A percentile compares a stretch with the other conserved stretches of the same genome.
These are phyloP conservation scores for Trididemnum nubilum DNA, from an alignment of 23 tunicate genomes.

Conservation along the genomic window DNA sequence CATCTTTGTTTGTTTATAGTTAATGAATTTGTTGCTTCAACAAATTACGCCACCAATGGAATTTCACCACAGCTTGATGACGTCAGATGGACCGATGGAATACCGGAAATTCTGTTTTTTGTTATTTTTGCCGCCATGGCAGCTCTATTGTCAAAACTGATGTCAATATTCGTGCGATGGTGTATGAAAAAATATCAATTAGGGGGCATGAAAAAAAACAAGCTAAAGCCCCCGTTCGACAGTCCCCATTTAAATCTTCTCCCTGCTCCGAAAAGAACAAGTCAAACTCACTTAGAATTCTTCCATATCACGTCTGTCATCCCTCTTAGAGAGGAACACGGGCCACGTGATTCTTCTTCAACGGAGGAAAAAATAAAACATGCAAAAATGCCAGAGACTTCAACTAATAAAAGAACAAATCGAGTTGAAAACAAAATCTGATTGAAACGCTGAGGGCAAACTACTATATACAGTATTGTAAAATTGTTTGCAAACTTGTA, in stretches of 20 bases:
- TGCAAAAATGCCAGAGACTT: no score
- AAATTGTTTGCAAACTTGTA: no score
- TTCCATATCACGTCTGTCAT: neutral
- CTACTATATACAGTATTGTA: no score
- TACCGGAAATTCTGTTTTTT: neutral
- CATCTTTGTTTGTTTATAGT: no score
- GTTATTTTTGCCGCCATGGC: neutral
- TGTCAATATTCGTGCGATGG: neutral
- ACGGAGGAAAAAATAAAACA: no score
- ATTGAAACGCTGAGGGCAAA: no score
- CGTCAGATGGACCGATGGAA: neutral
- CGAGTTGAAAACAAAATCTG: no score
- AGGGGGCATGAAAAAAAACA: neutral
- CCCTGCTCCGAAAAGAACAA: neutral
- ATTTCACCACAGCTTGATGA: neutral
- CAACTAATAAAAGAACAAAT: no score
- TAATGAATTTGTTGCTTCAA: no score
- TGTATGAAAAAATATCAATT: neutral
- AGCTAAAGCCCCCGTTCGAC: neutral
- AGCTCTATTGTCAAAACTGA: neutral
- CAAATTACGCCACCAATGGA: no score
- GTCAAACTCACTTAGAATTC: neutral
- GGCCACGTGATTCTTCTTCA: no score
- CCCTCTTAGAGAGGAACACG: no score
- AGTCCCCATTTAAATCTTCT: neutral